These are phyloP conservation scores for Miltochrista miniata DNA, from an alignment of 2,888 invertebrate species.

Conservation along the genomic window DNA sequence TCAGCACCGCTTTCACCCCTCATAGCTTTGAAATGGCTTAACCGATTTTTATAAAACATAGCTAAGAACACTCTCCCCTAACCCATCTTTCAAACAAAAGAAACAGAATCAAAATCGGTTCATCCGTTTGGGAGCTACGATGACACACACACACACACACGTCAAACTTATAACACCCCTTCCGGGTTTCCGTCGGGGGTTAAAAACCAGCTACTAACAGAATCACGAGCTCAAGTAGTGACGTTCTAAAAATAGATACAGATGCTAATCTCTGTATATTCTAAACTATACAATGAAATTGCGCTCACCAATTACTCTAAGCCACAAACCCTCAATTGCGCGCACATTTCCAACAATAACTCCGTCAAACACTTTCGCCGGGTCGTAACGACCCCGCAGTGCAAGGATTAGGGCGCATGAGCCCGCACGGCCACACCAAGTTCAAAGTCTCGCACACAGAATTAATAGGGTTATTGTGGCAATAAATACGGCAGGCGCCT, in stretches of 20 bases:
- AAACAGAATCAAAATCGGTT: too few species aligned
- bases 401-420: slow-evolving; percentile 48
- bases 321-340: slow-evolving; percentile 37
- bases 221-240: too few species aligned
- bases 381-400: slow-evolving; percentile 46
- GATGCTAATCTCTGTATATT: not conserved
- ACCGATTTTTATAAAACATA: too few species aligned
- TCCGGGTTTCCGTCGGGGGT: too few species aligned
- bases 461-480: slow-evolving; percentile 82
- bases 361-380: slow-evolving; percentile 45
- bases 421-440: slow-evolving; percentile 39
- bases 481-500: slow-evolving; percentile 77
- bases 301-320: slow-evolving; percentile 20
- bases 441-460: slow-evolving; percentile 68
- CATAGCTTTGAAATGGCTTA: too few species aligned
- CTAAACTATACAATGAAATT: not conserved
- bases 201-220: too few species aligned
- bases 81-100: too few species aligned
- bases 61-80: too few species aligned
- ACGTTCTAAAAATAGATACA: not conserved
- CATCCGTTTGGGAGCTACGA: too few species aligned
- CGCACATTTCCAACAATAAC: slow-evolving; percentile 41
- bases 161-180: too few species aligned
- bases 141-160: too few species aligned
- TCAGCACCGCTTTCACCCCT: too few species aligned